Conservation (phyloP, 1,140 invertebrate genomes). For the Trypoxylus dichotomus region DNA sequence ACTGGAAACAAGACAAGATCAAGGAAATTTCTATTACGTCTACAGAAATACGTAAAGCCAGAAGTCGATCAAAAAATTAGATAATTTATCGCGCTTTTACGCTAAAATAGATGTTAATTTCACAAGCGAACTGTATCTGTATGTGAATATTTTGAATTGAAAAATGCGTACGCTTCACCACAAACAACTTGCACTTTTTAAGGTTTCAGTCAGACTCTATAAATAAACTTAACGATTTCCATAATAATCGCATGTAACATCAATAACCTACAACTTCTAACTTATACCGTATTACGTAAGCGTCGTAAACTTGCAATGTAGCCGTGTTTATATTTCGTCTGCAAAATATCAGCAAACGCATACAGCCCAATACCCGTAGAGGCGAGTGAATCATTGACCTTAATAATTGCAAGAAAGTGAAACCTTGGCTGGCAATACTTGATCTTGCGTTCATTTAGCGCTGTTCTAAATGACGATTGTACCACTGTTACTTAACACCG, state of each 20-base stretch:
- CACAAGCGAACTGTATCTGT: neutral
- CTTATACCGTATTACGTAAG: neutral
- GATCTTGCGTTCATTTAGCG: too few relatives aligned
- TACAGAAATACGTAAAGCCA: too few relatives aligned
- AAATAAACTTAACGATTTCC: neutral
- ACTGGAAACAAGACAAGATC: too few relatives aligned
- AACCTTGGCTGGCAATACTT: neutral
- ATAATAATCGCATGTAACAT: neutral
- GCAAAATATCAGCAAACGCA: neutral
- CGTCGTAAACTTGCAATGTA: neutral
- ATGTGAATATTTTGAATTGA: neutral
- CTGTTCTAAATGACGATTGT: neutral
- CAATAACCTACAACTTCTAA: neutral
- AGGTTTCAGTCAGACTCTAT: neutral
- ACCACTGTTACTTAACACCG: neutral
- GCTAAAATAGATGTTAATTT: too few relatives aligned
- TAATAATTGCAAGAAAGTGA: slow-evolving; percentile 17
- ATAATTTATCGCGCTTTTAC: too few relatives aligned
- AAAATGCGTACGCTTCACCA: neutral
- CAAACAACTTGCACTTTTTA: neutral
- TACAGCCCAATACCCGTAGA: neutral
- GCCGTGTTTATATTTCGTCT: slow-evolving; percentile 12
- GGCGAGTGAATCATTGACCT: neutral
- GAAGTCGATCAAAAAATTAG: too few relatives aligned
- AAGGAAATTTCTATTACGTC: too few relatives aligned